Evolutionary conservation across 2,888 invertebrate species (phyloP).

Genomic region (Polydrusus pterygomalis): DNA sequence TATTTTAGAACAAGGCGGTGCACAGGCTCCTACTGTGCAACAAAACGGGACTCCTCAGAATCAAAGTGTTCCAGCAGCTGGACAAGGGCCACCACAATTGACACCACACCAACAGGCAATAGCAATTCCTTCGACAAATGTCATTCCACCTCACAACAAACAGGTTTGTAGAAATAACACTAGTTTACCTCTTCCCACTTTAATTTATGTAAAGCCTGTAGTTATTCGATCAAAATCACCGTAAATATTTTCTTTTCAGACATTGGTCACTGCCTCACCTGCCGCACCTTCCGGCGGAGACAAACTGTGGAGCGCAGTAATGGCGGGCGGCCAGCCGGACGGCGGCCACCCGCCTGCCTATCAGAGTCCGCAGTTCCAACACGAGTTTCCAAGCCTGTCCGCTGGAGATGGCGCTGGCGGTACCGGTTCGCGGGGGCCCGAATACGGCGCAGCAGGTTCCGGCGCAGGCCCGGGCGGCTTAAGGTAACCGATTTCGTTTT

Average conservation of each 20-base stretch:
- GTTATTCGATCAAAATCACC: not conserved
- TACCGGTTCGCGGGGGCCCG: conserved; percentile 55
- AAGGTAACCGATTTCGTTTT: conserved; percentile 34
- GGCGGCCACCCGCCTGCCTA: conserved; percentile 70
- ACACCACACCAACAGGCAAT: conserved; percentile 69
- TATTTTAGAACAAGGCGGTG: conserved; percentile 57
- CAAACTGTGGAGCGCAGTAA: conserved; percentile 73
- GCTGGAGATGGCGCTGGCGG: conserved; percentile 72
- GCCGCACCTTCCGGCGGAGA: conserved; percentile 68
- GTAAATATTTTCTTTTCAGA: conserved; percentile 18
- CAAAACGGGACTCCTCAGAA: conserved; percentile 58
- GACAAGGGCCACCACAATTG: conserved; percentile 61
- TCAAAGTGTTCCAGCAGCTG: conserved; percentile 40
- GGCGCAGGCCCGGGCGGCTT: conserved; percentile 45
- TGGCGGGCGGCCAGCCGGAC: conserved; percentile 68
- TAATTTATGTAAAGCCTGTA: no score
- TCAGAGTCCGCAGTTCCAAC: conserved; percentile 92
- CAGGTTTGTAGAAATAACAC: conserved; percentile 50
- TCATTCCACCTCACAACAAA: conserved; percentile 65
- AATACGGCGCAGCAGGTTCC: conserved; percentile 35
- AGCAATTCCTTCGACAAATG: conserved; percentile 68
- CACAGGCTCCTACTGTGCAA: conserved; percentile 55
- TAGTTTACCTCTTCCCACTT: not conserved
- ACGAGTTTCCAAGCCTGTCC: conserved; percentile 93
- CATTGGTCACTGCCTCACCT: conserved; percentile 58